Percentiles rank a stretch among this genome's conserved stretches.
Conservation (phyloP, 2,797 vertebrate genomes). For the Lacerta bilineata region DNA sequence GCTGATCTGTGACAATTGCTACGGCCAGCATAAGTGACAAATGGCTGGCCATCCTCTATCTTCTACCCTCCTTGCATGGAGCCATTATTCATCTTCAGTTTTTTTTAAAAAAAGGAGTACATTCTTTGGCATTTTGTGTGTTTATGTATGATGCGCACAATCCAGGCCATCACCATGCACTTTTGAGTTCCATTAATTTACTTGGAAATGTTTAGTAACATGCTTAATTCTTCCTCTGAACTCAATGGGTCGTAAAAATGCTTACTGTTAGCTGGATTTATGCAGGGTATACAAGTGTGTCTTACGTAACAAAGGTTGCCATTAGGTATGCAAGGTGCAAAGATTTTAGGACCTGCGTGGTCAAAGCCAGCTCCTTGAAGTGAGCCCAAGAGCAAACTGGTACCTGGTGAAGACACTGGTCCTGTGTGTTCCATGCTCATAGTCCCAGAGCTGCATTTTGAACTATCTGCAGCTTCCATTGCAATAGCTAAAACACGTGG, state of each 20-base stretch:
- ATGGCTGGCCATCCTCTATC: conserved; percentile 38
- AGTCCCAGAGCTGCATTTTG: too few species aligned
- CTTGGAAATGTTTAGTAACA: too few species aligned
- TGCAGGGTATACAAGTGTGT: too few species aligned
- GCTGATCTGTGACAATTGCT: conserved; percentile 79
- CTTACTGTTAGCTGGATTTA: neutral
- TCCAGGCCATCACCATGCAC: neutral
- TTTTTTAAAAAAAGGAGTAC: neutral
- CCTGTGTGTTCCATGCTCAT: neutral
- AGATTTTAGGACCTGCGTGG: neutral
- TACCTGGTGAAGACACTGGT: neutral
- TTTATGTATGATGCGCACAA: neutral
- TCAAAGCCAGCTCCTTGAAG: neutral
- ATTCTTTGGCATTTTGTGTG: accelerated
- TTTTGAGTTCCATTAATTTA: neutral
- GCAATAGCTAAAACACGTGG: too few species aligned
- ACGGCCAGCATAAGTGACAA: conserved; percentile 50
- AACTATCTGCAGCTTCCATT: too few species aligned
- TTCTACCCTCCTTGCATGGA: conserved; percentile 27
- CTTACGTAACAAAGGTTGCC: neutral
- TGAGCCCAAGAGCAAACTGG: neutral
- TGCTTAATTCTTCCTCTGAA: neutral
- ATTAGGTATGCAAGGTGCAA: accelerated
- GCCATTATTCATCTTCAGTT: conserved; percentile 23
- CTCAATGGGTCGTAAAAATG: neutral